Base-by-base conservation (phyloP, 2,888 invertebrate species). In the Dasypogon diadema region DNA sequence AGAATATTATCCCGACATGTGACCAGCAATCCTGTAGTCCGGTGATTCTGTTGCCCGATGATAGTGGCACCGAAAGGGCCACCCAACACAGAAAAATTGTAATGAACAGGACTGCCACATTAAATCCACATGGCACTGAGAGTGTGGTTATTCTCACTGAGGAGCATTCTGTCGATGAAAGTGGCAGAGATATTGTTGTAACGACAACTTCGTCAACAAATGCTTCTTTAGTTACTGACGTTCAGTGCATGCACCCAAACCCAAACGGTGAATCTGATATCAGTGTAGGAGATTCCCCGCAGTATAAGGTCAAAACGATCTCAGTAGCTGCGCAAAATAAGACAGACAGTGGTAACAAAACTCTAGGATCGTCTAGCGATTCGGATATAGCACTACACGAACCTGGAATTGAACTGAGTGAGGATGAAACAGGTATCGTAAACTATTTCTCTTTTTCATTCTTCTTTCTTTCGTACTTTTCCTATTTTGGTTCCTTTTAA, bases 301-400 rank as follows among this genome's bases (percentile, higher is more conserved):
- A 77, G 16, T 76, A 77, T 34, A 77, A 75, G 68, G 56, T 74
- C n/a, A 76, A 76, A 46, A 72, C 46, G 2, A 77, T 79, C 70
- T 77, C 75, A 8, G 76, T 5, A 14, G 5, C n/a, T 16, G 21
- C 26, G 12, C 8, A 24, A 2, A 70, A 54, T 37, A 77, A 77
- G 42, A 78, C 76, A 30, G 77, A 78, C 74, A 79, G 78, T 74
- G 76, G 58, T 2, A 79, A 72, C 80, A 85, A 88, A 82, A 89
- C 89, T 42, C 83, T 89, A 75, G 90, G 90, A 79, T 90, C 90
- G 81, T 90, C 90, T 77, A 90, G 90, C 82, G 90, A 90, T 74
- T 90, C 90, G 37, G 90, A 91, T 82, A 87, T 90, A 76, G 90
- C 90, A 77, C 86, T 90, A 77, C 90, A 90, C 83, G 90, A 90